Percentiles rank a stretch among this genome's conserved stretches.
These are phyloP conservation scores for Pocillopora grandis DNA, from an alignment of 92 coral and sea anemone species.

Conservation along the genomic window DNA sequence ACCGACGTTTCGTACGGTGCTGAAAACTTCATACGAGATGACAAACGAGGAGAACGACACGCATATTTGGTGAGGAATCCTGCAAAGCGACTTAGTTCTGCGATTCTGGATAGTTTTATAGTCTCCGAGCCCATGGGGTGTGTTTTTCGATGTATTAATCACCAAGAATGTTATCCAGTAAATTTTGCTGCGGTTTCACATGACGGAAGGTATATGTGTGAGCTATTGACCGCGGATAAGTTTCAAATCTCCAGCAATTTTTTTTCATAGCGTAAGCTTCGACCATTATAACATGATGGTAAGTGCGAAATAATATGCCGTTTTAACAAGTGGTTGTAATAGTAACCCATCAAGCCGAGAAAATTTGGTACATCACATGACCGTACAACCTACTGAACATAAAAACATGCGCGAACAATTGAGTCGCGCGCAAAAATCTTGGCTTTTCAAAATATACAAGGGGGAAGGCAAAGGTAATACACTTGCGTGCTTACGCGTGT, in stretches of 20 bases:
- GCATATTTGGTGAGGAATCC: not conserved
- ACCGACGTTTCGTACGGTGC: not conserved
- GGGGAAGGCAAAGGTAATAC: no score
- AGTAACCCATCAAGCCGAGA: no score
- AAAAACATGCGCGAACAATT: no score
- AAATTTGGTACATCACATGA: no score
- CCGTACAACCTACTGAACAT: no score
- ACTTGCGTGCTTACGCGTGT: no score
- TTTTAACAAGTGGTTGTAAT: no score
- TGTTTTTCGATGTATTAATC: not conserved
- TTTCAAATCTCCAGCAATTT: not conserved
- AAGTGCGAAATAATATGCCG: not conserved
- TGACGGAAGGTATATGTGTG: slow-evolving; percentile 20
- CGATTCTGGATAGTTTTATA: slow-evolving; percentile 4
- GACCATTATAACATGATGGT: slow-evolving; percentile 34
- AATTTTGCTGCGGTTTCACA: not conserved
- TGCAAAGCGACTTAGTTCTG: no score
- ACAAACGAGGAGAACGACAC: not conserved
- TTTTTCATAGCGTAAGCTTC: slow-evolving; percentile 1
- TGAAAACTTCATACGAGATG: not conserved
- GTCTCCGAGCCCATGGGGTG: not conserved
- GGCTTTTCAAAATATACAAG: no score
- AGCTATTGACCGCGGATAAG: slow-evolving; percentile 27
- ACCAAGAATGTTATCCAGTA: slow-evolving; percentile 26
- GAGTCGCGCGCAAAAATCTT: no score